phyloP scores from a whole-genome alignment of 30 jellyfish, hydroid and myxozoan genomes.

The Rhopilema esculentum region DNA sequence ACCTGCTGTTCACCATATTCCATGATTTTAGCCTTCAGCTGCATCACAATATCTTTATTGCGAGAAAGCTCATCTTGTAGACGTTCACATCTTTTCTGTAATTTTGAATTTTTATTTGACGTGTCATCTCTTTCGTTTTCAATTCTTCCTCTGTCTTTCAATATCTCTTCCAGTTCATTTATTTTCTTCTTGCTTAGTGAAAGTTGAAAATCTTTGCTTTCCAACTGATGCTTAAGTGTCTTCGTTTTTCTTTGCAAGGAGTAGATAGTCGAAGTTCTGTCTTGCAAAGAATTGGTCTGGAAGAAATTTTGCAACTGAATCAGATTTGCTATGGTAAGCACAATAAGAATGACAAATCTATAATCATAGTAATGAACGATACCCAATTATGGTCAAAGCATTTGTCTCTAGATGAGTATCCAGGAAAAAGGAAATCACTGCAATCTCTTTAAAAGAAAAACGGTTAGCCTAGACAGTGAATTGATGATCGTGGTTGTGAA shows the following conservation, averaged over 20 bases:
- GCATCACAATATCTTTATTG: slow-evolving; percentile 51
- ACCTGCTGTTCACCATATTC: slow-evolving; percentile 76
- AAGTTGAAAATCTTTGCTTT: slow-evolving; percentile 75
- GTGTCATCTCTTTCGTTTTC: slow-evolving; percentile 78
- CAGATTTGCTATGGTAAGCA: too few relatives aligned
- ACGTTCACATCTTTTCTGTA: slow-evolving; percentile 73
- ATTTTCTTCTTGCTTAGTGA: slow-evolving; percentile 69
- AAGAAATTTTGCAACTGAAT: not conserved
- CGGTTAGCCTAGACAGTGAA: too few relatives aligned
- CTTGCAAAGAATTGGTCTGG: slow-evolving; percentile 71
- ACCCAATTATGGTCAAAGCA: too few relatives aligned
- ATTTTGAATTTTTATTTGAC: slow-evolving; percentile 39
- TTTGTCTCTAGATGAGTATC: too few relatives aligned
- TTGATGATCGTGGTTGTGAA: too few relatives aligned
- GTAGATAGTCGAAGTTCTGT: slow-evolving; percentile 68
- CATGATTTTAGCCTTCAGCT: slow-evolving; percentile 59
- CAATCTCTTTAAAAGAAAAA: too few relatives aligned
- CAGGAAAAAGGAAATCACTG: too few relatives aligned
- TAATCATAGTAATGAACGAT: too few relatives aligned
- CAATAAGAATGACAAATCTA: too few relatives aligned
- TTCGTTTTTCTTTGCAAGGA: slow-evolving; percentile 69
- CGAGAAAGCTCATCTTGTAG: slow-evolving; percentile 64
- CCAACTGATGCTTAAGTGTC: slow-evolving; percentile 70
- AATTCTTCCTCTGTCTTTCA: slow-evolving; percentile 68
- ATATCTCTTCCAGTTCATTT: slow-evolving; percentile 61